Evolutionary conservation across 2,888 invertebrate species (phyloP).

Genomic region (Aleiodes leptofemur): DNA sequence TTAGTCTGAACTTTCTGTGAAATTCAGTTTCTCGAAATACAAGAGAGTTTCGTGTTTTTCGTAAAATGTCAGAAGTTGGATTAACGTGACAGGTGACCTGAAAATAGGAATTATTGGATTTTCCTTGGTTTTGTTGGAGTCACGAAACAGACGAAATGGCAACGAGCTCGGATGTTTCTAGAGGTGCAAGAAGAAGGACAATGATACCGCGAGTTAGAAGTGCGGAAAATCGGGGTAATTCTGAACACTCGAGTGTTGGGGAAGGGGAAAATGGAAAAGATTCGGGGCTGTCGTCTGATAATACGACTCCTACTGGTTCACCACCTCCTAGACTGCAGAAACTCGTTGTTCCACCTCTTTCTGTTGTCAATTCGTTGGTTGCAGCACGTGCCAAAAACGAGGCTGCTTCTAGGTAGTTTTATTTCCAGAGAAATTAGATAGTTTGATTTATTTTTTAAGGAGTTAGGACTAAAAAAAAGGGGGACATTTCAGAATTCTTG

Average conservation of each 20-base stretch:
- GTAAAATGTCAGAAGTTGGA: too few species aligned
- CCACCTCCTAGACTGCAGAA: slow-evolving; percentile 68
- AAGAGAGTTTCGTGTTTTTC: too few species aligned
- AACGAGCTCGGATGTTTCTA: slow-evolving; percentile 56
- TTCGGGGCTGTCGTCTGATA: slow-evolving; percentile 72
- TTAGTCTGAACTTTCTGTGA: too few species aligned
- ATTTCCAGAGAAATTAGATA: background rate
- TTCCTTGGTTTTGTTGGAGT: background rate
- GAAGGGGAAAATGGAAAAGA: slow-evolving; percentile 66
- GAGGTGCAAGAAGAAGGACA: slow-evolving; percentile 63
- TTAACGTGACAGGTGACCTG: too few species aligned
- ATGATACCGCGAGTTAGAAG: slow-evolving; percentile 52
- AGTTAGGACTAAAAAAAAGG: too few species aligned
- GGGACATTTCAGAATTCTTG: too few species aligned
- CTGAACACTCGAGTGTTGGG: slow-evolving; percentile 45
- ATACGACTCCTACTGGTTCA: slow-evolving; percentile 70
- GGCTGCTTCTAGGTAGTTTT: slow-evolving; percentile 63
- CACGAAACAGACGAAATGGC: slow-evolving; percentile 48
- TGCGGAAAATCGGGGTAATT: slow-evolving; percentile 40
- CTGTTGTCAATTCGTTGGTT: slow-evolving; percentile 58
- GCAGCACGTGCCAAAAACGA: slow-evolving; percentile 61
- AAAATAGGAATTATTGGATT: background rate
- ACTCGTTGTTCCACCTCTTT: slow-evolving; percentile 51
- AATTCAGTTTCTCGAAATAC: too few species aligned
- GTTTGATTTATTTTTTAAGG: too few species aligned